Conservation (phyloP, 2,113 vertebrate genomes). For the Rhinoderma darwinii region DNA sequence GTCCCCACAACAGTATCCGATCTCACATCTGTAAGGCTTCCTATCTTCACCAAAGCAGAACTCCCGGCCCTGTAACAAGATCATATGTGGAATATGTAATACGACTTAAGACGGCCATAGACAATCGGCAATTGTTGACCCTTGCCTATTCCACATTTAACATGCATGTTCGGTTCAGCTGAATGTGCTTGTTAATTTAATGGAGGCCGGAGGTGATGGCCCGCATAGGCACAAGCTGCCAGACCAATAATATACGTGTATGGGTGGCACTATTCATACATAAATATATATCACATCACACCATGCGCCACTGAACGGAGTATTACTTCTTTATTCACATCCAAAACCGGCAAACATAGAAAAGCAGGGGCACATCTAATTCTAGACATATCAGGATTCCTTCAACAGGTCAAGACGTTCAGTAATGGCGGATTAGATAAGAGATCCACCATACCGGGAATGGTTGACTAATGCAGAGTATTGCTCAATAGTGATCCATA, state of each 20-base stretch:
- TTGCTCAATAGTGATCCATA: too few relatives aligned
- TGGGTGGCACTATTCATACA: background rate
- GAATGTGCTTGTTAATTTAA: background rate
- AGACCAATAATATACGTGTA: too few relatives aligned
- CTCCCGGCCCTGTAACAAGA: constrained; percentile 73
- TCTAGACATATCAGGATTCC: too few relatives aligned
- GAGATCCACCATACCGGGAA: too few relatives aligned
- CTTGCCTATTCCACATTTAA: background rate
- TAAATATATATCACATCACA: background rate
- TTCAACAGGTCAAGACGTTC: background rate
- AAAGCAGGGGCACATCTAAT: background rate
- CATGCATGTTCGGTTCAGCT: background rate
- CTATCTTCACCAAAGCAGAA: constrained; percentile 87
- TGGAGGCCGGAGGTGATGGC: background rate
- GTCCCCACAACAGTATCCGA: constrained; percentile 95
- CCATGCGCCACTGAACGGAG: background rate
- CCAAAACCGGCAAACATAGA: background rate
- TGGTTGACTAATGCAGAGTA: too few relatives aligned
- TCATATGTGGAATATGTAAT: background rate
- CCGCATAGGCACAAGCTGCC: background rate
- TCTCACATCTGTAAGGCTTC: constrained; percentile 92
- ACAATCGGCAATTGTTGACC: background rate
- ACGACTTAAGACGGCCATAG: too few relatives aligned
- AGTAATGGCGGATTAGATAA: background rate
- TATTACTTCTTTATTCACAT: background rate